Conservation (phyloP, 2,113 vertebrate genomes). For the Columba janthina region DNA sequence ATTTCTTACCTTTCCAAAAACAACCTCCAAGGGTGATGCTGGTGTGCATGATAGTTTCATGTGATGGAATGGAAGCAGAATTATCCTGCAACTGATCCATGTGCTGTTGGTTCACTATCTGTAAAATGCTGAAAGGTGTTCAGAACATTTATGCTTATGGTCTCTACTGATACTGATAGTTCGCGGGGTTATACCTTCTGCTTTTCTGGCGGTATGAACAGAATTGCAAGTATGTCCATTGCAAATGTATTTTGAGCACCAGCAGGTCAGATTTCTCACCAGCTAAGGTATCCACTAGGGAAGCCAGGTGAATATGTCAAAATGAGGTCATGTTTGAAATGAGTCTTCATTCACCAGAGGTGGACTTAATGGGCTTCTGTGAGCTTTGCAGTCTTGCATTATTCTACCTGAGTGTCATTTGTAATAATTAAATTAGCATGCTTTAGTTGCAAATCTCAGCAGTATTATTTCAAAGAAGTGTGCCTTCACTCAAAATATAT, state of each 20-base stretch:
- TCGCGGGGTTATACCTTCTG: background rate
- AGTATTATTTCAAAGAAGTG: background rate
- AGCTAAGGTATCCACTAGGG: background rate
- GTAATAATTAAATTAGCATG: background rate
- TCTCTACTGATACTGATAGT: background rate
- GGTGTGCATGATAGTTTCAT: background rate
- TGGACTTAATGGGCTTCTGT: background rate
- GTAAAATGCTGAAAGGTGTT: background rate
- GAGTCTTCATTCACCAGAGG: background rate
- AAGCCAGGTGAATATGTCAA: background rate
- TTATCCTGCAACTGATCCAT: background rate
- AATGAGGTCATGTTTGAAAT: background rate
- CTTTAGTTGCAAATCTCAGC: background rate
- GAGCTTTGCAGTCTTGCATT: background rate
- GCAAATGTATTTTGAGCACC: background rate
- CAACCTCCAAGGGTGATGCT: background rate
- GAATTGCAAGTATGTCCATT: background rate
- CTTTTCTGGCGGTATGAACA: background rate
- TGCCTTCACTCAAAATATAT: background rate
- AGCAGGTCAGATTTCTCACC: background rate
- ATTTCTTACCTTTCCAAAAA: background rate
- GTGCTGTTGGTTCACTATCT: background rate
- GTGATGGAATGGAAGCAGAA: background rate
- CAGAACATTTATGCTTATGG: background rate
- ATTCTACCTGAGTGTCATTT: background rate